Conservation (phyloP, 2,888 invertebrate species). For the Rhamnusium bicolor region DNA sequence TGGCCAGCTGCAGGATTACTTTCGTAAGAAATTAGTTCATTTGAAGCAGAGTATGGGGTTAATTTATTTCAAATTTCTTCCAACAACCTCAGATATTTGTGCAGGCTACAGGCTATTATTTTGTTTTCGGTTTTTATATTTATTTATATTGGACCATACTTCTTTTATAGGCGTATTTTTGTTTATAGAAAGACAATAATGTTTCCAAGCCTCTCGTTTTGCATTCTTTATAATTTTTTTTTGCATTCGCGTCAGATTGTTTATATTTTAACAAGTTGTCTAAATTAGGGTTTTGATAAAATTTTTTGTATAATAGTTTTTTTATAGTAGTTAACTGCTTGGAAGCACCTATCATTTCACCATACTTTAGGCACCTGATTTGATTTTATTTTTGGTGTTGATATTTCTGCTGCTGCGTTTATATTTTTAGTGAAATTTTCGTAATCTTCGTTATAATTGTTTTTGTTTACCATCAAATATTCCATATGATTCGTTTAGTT, state of each 20-base stretch:
- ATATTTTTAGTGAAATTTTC: background rate
- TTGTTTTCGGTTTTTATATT: too few species aligned
- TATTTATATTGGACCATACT: background rate
- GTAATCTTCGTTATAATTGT: background rate
- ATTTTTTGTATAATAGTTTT: too few species aligned
- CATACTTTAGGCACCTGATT: too few species aligned
- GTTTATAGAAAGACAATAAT: background rate
- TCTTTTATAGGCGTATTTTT: background rate
- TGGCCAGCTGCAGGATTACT: background rate
- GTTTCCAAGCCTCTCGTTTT: background rate
- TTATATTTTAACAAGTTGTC: too few species aligned
- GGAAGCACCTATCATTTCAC: too few species aligned
- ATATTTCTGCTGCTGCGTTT: background rate
- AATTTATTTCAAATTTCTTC: too few species aligned
- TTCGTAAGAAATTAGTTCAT: background rate
- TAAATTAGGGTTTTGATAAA: too few species aligned
- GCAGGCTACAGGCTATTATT: too few species aligned
- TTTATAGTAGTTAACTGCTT: too few species aligned
- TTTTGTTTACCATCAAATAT: background rate
- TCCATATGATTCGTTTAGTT: background rate
- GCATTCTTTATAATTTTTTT: background rate
- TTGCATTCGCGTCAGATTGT: too few species aligned
- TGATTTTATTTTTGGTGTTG: background rate
- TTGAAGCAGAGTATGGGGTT: background rate
- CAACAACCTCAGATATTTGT: too few species aligned